Evolutionary conservation across 2,888 invertebrate genomes (phyloP).

Genomic region (Diadegma fenestrale): DNA sequence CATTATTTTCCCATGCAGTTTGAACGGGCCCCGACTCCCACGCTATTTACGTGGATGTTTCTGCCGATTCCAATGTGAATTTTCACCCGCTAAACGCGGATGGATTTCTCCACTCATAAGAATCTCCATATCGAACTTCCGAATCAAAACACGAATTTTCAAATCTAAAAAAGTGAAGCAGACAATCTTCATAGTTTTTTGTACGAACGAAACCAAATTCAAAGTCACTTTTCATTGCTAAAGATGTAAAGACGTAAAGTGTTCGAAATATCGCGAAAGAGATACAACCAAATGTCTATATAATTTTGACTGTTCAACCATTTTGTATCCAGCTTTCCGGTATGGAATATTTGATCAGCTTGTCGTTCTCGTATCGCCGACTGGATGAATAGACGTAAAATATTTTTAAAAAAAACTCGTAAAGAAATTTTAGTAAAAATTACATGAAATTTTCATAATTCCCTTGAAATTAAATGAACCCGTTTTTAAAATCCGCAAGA

Average conservation of each 20-base stretch:
- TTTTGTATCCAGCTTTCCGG: not conserved
- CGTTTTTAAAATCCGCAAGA: too few relatives aligned
- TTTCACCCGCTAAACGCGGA: not conserved
- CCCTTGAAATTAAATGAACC: not conserved
- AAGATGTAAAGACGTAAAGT: not conserved
- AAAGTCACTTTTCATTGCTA: too few relatives aligned
- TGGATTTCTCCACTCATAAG: too few relatives aligned
- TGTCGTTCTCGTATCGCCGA: not conserved
- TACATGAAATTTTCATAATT: not conserved
- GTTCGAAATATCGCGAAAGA: not conserved
- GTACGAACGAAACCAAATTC: too few relatives aligned
- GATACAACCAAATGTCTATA: too few relatives aligned
- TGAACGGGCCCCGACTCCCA: constrained; percentile 5
- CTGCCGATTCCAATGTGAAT: not conserved
- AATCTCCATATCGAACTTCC: too few relatives aligned
- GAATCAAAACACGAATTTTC: too few relatives aligned
- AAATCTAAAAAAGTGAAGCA: too few relatives aligned
- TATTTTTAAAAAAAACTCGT: not conserved
- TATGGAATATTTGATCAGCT: constrained; percentile 1
- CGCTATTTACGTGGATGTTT: not conserved
- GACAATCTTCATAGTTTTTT: too few relatives aligned
- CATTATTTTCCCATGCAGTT: not conserved
- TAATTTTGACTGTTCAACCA: not conserved
- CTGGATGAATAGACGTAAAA: not conserved
- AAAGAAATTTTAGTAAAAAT: not conserved